Percentiles rank a stretch among this genome's conserved stretches.
These are phyloP conservation scores for Bugula neritina DNA, from an alignment of 2,888 invertebrate species.

Conservation along the genomic window DNA sequence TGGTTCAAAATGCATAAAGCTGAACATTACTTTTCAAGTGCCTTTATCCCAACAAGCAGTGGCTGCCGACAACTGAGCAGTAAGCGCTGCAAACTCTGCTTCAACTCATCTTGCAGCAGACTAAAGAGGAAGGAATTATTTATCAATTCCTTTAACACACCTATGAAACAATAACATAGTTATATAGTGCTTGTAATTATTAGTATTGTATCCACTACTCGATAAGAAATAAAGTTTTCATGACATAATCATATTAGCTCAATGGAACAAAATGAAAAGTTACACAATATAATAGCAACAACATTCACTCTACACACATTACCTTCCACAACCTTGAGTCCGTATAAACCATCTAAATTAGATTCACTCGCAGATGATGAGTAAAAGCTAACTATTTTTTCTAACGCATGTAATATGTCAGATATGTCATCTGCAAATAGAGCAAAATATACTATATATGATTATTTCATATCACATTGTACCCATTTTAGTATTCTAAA, in stretches of 20 bases:
- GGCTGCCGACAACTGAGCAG: background rate
- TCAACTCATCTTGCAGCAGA: background rate
- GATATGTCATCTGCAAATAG: background rate
- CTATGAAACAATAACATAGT: too few species aligned
- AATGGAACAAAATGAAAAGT: too few species aligned
- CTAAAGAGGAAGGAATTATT: background rate
- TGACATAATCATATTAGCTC: too few species aligned
- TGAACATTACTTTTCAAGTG: background rate
- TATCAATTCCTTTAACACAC: background rate
- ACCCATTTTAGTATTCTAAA: too few species aligned
- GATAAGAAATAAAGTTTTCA: too few species aligned
- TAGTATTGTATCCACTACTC: too few species aligned
- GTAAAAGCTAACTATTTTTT: slow-evolving; percentile 39
- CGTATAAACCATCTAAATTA: slow-evolving; percentile 47
- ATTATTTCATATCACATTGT: too few species aligned
- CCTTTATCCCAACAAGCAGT: background rate
- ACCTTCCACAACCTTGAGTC: slow-evolving; percentile 47
- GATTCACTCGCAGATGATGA: slow-evolving; percentile 36
- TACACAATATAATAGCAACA: too few species aligned
- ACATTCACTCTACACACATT: too few species aligned
- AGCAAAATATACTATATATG: too few species aligned
- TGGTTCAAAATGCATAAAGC: too few species aligned
- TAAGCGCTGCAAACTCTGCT: background rate
- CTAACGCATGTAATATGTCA: slow-evolving; percentile 35
- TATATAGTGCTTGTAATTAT: too few species aligned